phyloP scores from a whole-genome alignment of 2,888 invertebrate genomes.

The Rhamnusium bicolor region DNA sequence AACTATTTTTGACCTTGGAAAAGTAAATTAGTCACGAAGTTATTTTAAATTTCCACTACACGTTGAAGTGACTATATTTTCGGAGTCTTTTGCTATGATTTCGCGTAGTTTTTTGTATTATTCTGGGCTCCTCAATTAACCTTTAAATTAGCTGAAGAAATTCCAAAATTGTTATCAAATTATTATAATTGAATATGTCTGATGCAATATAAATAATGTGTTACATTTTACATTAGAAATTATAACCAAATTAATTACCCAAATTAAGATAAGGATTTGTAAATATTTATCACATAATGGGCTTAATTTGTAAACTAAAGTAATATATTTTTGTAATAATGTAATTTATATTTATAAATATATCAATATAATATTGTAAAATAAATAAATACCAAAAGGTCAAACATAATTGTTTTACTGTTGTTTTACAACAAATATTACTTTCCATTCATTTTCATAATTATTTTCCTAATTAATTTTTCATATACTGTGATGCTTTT shows the following conservation, averaged over 20 bases:
- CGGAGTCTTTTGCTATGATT: too few relatives aligned
- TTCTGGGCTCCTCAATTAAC: not conserved
- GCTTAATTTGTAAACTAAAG: slow-evolving; percentile 25
- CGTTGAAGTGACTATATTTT: too few relatives aligned
- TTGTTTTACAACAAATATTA: not conserved
- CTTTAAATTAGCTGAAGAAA: not conserved
- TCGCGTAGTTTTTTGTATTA: too few relatives aligned
- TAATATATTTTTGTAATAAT: slow-evolving; percentile 7
- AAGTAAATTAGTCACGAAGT: too few relatives aligned
- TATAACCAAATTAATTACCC: slow-evolving; percentile 26
- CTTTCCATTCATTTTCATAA: not conserved
- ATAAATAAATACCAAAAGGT: not conserved
- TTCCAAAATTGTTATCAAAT: not conserved
- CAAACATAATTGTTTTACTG: not conserved
- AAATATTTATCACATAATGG: slow-evolving; percentile 30
- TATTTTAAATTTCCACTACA: too few relatives aligned
- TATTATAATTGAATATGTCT: slow-evolving; percentile 20
- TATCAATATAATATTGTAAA: not conserved
- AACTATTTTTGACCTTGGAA: too few relatives aligned
- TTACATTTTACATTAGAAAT: slow-evolving; percentile 37
- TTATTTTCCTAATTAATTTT: not conserved
- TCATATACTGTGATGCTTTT: too few relatives aligned
- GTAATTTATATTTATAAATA: slow-evolving; percentile 15
- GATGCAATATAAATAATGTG: slow-evolving; percentile 47
- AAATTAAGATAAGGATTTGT: slow-evolving; percentile 33